A percentile compares a stretch with the other conserved stretches of the same genome.
phyloP scores from a whole-genome alignment of 2,888 invertebrate species.

The Micoletzkya japonica region DNA sequence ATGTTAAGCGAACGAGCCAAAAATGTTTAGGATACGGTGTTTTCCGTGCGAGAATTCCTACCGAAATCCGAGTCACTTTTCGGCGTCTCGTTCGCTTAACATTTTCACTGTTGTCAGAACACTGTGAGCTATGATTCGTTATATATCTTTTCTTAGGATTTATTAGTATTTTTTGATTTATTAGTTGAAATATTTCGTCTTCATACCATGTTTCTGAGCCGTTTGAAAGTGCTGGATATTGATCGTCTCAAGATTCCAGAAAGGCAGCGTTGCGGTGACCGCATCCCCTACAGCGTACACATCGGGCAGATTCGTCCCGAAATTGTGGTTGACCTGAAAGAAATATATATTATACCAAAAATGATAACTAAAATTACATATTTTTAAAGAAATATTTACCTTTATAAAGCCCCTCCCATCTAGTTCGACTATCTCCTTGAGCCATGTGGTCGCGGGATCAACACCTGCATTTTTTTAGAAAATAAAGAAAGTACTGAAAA shows the following conservation, averaged over 20 bases:
- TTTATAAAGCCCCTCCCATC: constrained; percentile 72
- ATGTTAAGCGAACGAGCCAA: too few species aligned
- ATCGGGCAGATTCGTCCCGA: constrained; percentile 76
- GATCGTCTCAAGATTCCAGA: constrained; percentile 67
- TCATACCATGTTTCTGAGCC: constrained; percentile 83
- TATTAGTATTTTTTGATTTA: neutral
- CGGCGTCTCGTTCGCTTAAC: too few species aligned
- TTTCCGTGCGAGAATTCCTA: too few species aligned
- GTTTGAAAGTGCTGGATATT: constrained; percentile 87
- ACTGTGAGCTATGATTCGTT: neutral
- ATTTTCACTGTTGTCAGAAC: too few species aligned
- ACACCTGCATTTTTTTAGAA: constrained; percentile 70
- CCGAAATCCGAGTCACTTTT: too few species aligned
- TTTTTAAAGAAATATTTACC: too few species aligned
- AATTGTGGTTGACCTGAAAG: constrained; percentile 13
- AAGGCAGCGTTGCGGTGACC: constrained; percentile 81
- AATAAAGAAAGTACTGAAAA: too few species aligned
- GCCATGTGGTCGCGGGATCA: constrained; percentile 79
- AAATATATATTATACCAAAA: too few species aligned
- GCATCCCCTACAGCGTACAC: constrained; percentile 92
- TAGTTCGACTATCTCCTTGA: constrained; percentile 76
- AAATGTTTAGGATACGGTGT: too few species aligned
- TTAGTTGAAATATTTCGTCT: too few species aligned
- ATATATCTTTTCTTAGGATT: constrained; percentile 48
- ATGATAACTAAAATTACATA: too few species aligned